Base-by-base conservation (phyloP, 2,888 invertebrate species). In the Synanthedon myopaeformis region DNA sequence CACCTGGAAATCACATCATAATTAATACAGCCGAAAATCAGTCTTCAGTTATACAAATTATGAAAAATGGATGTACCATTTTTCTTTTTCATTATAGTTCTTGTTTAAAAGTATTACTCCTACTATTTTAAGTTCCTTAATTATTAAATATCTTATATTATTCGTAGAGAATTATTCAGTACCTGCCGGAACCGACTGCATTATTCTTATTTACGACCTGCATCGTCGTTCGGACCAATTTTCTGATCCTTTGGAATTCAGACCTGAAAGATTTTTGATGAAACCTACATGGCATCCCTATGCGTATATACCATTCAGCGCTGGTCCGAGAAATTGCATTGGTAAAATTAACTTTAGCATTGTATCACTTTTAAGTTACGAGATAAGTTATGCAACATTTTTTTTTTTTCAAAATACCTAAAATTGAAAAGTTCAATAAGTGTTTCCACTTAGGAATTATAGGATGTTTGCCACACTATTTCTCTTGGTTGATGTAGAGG, bases 311-410 rank as follows among this genome's bases (percentile, higher is more conserved):
- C 79, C 79, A 0, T 91, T 91, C 56, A 90, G 90, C 63, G 90
- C 90, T 1, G 91, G 91, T 1, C 87, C 88, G 0, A 78, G 91
- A 14, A 91, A 90, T 68, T 91, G 91, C 58, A 90, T 91, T 55
- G 91, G 90, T 89, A 73, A 45, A 10, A n/a, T 35, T 35, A 3
- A 35, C 35, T 35, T 35, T 35, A 35, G 10, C 10, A 35, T 35
- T 35, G 10, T 35, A 35, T 35, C 8, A 35, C 35, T 35, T 35
- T 35, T 35, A 6, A 35, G 8, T 35, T 35, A 35, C 10, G 35
- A 35, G 48, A 13, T 45, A 13, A 45, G n/a, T 45, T 17, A 45
- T 14, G 48, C 4, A 45, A 45, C 48, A 10, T n/a, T 3, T 2
- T 35, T 10, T 35, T 10, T 35, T 8, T 28, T 19, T 17, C 1